A percentile compares a stretch with the other conserved stretches of the same genome.
phyloP scores from a whole-genome alignment of 2,797 vertebrate genomes.

The Nyctibius grandis region DNA sequence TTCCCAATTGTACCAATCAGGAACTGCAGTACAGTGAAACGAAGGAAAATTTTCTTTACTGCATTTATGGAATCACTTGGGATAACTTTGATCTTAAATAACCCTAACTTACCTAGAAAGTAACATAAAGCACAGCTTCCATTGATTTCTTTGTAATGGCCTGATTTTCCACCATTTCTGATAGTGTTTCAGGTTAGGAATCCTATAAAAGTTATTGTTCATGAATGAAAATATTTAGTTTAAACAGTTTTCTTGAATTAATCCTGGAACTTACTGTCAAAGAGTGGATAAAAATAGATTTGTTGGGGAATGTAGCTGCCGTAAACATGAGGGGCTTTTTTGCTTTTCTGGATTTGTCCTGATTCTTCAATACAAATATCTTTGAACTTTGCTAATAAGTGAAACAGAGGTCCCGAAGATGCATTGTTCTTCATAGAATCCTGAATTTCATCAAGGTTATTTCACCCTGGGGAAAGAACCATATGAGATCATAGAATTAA shows the following conservation, averaged over 20 bases:
- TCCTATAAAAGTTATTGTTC: background rate
- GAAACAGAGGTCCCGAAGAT: background rate
- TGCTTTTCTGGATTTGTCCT: background rate
- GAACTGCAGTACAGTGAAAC: background rate
- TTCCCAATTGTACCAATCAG: background rate
- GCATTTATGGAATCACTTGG: background rate
- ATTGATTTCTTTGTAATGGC: background rate
- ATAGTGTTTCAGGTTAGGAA: background rate
- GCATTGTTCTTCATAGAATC: background rate
- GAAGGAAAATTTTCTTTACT: background rate
- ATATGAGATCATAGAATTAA: background rate
- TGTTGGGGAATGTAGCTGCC: background rate
- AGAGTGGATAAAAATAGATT: background rate
- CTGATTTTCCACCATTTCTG: background rate
- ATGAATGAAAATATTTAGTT: background rate
- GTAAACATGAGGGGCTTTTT: background rate
- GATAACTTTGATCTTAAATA: background rate
- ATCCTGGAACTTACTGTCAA: background rate
- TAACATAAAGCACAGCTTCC: background rate
- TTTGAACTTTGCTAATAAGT: background rate
- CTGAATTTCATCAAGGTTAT: background rate
- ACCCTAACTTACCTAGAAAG: background rate
- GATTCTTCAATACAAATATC: background rate
- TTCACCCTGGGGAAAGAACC: background rate
- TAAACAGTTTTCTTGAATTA: background rate